Percentiles rank a stretch among this genome's conserved stretches.
phyloP scores from a whole-genome alignment of 2,113 vertebrate genomes.

The Asarcornis scutulata region DNA sequence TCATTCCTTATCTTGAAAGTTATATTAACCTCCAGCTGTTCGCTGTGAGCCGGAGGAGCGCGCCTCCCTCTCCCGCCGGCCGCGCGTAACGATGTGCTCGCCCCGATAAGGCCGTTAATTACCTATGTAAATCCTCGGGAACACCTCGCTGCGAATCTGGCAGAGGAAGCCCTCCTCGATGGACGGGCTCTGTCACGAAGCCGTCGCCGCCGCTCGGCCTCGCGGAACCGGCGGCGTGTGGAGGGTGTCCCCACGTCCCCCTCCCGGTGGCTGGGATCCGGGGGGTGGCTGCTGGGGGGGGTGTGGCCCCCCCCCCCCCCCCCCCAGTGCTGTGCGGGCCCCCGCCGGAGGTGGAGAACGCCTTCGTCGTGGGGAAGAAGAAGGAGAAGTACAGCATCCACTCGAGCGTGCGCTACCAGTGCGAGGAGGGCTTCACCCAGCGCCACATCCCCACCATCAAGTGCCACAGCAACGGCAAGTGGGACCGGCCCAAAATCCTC shows the following conservation, averaged over 20 bases:
- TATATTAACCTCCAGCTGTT: constrained; percentile 39
- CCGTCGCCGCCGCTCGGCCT: rapidly evolving
- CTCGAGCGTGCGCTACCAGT: constrained; percentile 91
- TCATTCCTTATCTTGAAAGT: constrained; percentile 2
- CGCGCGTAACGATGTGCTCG: not conserved
- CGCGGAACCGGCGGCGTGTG: rapidly evolving
- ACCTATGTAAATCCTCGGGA: not conserved
- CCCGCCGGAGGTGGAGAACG: constrained; percentile 88
- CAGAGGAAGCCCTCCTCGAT: not conserved
- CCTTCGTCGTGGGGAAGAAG: constrained; percentile 84
- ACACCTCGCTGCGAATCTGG: not conserved
- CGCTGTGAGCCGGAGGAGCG: not conserved
- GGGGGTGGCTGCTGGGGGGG: not conserved
- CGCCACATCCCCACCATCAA: constrained; percentile 88
- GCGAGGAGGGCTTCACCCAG: constrained; percentile 87
- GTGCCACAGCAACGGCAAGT: constrained; percentile 91
- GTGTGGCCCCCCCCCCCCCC: no score
- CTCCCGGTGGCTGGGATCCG: not conserved
- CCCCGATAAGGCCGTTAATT: not conserved
- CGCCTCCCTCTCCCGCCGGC: not conserved
- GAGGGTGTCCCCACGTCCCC: not conserved
- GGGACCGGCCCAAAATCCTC: constrained; percentile 93
- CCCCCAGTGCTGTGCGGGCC: constrained; percentile 87
- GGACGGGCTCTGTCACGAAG: not conserved
- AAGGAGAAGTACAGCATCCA: constrained; percentile 91